Conservation (phyloP, 2,888 invertebrate species). For the Andricus quercusramuli region DNA sequence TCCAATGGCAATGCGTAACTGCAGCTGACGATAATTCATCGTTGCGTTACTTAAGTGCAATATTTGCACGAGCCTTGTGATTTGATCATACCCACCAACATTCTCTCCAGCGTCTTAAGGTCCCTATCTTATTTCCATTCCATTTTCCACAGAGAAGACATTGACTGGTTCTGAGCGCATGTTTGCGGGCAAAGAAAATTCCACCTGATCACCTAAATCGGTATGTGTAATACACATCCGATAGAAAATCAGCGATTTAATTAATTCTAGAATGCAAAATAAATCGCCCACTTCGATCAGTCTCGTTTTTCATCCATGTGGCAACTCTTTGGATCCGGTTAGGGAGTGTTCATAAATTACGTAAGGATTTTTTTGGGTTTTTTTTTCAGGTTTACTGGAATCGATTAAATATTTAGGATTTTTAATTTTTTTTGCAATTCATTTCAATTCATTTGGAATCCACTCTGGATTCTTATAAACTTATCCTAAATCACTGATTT, state of each 20-base stretch:
- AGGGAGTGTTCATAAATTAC: no score
- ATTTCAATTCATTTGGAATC: no score
- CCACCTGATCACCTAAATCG: neutral
- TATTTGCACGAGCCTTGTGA: neutral
- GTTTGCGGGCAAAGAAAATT: conserved; percentile 13
- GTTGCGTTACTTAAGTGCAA: conserved; percentile 14
- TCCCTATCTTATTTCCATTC: conserved; percentile 27
- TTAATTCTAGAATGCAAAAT: conserved; percentile 2
- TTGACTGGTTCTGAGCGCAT: conserved; percentile 11
- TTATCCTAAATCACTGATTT: no score
- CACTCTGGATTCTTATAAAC: no score
- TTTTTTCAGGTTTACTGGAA: no score
- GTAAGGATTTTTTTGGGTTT: no score
- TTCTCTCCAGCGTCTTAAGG: conserved; percentile 19
- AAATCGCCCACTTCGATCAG: neutral
- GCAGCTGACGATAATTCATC: conserved; percentile 4
- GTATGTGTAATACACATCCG: neutral
- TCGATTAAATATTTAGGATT: no score
- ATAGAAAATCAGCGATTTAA: neutral
- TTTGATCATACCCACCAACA: conserved; percentile 16
- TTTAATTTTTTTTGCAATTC: no score
- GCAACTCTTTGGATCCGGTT: neutral
- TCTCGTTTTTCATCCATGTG: neutral
- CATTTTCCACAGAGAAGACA: conserved; percentile 18
- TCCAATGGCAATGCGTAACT: neutral